A percentile compares a stretch with the other conserved stretches of the same genome.
Conservation (phyloP, 2,888 invertebrate genomes). For the Agonopterix arenella region DNA sequence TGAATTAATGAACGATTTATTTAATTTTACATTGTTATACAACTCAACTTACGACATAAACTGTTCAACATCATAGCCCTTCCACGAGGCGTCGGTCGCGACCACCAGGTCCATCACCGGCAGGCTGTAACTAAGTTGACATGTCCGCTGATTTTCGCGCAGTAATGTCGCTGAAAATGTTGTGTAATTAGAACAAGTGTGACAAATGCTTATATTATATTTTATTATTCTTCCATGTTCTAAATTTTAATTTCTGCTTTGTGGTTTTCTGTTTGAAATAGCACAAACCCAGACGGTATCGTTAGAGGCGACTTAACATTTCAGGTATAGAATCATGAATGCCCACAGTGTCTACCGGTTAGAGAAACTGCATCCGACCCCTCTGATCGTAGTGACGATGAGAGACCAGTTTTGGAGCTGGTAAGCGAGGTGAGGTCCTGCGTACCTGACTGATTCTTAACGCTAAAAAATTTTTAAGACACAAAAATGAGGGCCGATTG, state of each 20-base stretch:
- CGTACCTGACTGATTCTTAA: too few relatives aligned
- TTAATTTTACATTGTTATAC: neutral
- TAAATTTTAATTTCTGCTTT: neutral
- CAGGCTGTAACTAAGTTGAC: slow-evolving; percentile 39
- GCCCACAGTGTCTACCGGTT: too few relatives aligned
- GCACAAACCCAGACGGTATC: neutral
- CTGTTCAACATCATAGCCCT: slow-evolving; percentile 71
- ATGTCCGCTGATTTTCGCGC: slow-evolving; percentile 42
- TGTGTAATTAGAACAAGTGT: neutral
- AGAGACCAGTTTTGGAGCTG: too few relatives aligned
- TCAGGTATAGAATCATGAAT: too few relatives aligned
- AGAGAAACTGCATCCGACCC: too few relatives aligned
- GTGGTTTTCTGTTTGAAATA: neutral
- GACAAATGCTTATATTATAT: neutral
- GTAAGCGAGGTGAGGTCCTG: too few relatives aligned
- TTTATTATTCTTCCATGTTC: neutral
- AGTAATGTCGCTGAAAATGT: slow-evolving; percentile 40
- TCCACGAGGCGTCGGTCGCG: slow-evolving; percentile 78
- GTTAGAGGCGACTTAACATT: too few relatives aligned
- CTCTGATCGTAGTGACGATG: too few relatives aligned
- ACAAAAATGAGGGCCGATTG: too few relatives aligned
- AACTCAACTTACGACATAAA: slow-evolving; percentile 68
- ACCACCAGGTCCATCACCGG: slow-evolving; percentile 73
- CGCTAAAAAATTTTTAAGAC: too few relatives aligned
- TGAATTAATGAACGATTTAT: too few relatives aligned